Evolutionary conservation across 2,888 invertebrate species (phyloP).

Genomic region (Drosophila falleni): DNA sequence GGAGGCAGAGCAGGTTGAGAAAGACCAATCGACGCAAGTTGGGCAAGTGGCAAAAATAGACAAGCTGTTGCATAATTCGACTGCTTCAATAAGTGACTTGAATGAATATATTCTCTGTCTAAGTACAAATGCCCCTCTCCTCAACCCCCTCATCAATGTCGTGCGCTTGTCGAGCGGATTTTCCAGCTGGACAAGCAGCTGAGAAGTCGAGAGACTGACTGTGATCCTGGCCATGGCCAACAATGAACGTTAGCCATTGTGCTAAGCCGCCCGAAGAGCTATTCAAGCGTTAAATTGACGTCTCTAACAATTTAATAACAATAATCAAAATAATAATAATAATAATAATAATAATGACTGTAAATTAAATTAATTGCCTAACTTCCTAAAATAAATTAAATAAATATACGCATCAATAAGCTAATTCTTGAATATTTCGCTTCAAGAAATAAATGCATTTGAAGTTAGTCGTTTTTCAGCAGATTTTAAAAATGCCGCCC

Average conservation of each 20-base stretch:
- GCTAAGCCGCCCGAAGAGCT: slow-evolving; percentile 8
- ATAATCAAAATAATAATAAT: slow-evolving; percentile 15
- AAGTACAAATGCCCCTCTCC: not conserved
- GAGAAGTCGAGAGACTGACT: slow-evolving; percentile 2
- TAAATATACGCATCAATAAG: not conserved
- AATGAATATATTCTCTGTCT: not conserved
- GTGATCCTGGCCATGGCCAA: slow-evolving; percentile 9
- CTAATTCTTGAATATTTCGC: not conserved
- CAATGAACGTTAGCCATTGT: slow-evolving; percentile 14
- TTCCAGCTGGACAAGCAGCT: slow-evolving; percentile 60
- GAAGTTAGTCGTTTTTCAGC: not conserved
- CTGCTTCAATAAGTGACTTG: slow-evolving; percentile 17
- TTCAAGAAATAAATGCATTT: not conserved
- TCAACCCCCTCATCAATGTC: not conserved
- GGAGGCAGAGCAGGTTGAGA: not conserved
- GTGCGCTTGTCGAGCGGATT: slow-evolving; percentile 60
- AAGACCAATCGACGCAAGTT: not conserved
- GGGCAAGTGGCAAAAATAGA: slow-evolving; percentile 10
- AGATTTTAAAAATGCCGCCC: not conserved
- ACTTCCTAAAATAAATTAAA: slow-evolving; percentile 17
- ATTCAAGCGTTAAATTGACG: slow-evolving; percentile 52
- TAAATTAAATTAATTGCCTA: slow-evolving; percentile 59
- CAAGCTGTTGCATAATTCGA: slow-evolving; percentile 60
- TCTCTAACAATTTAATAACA: slow-evolving; percentile 26
- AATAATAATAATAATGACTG: slow-evolving; percentile 13